Percentiles rank a stretch among this genome's conserved stretches.
These are phyloP conservation scores for Acarapis woodi DNA, from an alignment of 1,140 invertebrate genomes.

Conservation along the genomic window DNA sequence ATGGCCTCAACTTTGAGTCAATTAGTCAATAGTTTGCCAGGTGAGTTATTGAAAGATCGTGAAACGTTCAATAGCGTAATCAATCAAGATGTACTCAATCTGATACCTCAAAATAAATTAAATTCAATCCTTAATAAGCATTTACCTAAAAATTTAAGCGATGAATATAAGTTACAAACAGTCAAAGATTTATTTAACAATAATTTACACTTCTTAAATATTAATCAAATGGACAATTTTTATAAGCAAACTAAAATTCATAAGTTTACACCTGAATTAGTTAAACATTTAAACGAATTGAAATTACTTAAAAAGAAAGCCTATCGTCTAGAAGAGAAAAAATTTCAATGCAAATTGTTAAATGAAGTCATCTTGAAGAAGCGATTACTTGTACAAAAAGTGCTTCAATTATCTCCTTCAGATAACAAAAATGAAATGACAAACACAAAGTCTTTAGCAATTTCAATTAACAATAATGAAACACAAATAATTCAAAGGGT, in stretches of 20 bases:
- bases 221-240: not conserved
- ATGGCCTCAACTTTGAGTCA: too few species aligned
- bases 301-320: not conserved
- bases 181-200: not conserved
- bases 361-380: conserved; percentile 1
- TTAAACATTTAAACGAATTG: conserved; percentile 2
- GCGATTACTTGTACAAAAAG: conserved; percentile 1
- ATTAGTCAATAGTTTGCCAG: too few species aligned
- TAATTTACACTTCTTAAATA: conserved; percentile 3
- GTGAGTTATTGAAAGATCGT: too few species aligned
- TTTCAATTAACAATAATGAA: not conserved
- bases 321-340: conserved; percentile 1
- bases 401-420: not conserved
- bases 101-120: too few species aligned
- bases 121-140: not conserved
- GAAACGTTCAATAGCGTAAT: too few species aligned
- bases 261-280: conserved; percentile 2
- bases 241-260: conserved; percentile 1
- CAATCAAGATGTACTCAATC: too few species aligned
- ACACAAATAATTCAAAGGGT: not conserved
- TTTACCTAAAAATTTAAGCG: conserved; percentile 1
- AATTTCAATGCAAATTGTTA: conserved; percentile 4
- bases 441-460: not conserved
- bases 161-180: conserved; percentile 2
- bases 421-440: not conserved